A percentile compares a stretch with the other conserved stretches of the same genome.
These are phyloP conservation scores for Dipus sagitta DNA, from an alignment of 2,797 vertebrate species.

Conservation along the genomic window DNA sequence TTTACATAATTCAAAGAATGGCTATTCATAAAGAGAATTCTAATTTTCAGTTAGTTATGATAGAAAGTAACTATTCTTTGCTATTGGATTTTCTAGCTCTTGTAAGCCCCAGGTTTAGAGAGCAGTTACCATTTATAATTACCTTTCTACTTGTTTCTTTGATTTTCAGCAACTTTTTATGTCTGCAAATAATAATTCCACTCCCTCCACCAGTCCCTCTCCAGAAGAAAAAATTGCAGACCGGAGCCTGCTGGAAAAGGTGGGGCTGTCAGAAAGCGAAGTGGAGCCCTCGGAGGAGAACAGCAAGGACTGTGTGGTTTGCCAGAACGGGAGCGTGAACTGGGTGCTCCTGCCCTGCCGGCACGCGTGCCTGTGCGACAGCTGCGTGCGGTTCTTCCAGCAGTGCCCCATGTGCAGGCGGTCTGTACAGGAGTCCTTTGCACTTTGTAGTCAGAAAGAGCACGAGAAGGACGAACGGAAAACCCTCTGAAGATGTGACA, in stretches of 20 bases:
- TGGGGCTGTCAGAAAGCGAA: constrained; percentile 82
- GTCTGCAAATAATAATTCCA: constrained; percentile 90
- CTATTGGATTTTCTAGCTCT: constrained; percentile 33
- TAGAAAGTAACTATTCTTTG: constrained; percentile 21
- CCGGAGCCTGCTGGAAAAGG: constrained; percentile 85
- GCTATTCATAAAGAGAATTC: constrained; percentile 53
- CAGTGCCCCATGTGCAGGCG: constrained; percentile 97
- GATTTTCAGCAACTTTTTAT: constrained; percentile 95
- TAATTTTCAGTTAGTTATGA: constrained; percentile 59
- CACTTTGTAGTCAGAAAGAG: constrained; percentile 87
- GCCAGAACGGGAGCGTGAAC: constrained; percentile 95
- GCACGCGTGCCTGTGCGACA: constrained; percentile 95
- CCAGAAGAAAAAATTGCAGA: constrained; percentile 76
- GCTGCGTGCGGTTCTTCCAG: constrained; percentile 92
- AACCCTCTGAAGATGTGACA: constrained; percentile 63
- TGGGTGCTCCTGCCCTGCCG: constrained; percentile 96
- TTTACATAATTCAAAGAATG: too few species aligned
- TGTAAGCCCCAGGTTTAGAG: constrained; percentile 23
- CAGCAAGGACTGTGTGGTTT: constrained; percentile 95
- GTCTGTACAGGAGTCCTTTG: constrained; percentile 95
- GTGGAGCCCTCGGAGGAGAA: constrained; percentile 80
- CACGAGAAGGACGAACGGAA: constrained; percentile 77
- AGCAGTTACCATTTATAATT: constrained; percentile 38
- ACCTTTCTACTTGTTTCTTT: constrained; percentile 63
- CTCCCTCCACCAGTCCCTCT: background rate